phyloP scores from a whole-genome alignment of 2,888 invertebrate genomes.

The Muschampia plurimacula region DNA sequence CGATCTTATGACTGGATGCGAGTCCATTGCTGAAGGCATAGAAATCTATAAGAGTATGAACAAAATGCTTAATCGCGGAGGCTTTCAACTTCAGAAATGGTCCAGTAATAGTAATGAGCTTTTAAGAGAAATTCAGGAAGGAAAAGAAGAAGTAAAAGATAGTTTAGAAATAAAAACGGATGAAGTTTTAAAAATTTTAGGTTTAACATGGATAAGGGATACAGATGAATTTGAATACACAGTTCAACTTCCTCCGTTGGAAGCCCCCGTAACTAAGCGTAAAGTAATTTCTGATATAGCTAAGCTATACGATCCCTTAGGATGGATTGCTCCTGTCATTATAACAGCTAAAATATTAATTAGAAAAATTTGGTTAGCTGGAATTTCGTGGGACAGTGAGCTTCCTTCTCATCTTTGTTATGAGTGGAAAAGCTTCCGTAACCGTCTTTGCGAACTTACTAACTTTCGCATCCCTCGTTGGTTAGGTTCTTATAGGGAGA shows the following conservation, averaged over 20 bases:
- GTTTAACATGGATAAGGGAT: neutral
- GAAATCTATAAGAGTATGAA: neutral
- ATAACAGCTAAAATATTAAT: constrained; percentile 50
- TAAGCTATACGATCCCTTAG: constrained; percentile 39
- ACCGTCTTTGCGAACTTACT: constrained; percentile 4
- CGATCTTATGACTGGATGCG: constrained; percentile 1
- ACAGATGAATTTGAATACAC: neutral
- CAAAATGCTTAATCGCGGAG: neutral
- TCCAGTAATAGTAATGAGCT: neutral
- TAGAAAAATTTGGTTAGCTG: constrained; percentile 50
- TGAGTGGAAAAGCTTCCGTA: constrained; percentile 46
- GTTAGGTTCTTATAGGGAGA: constrained; percentile 22
- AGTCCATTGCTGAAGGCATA: constrained; percentile 1
- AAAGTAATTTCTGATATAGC: constrained; percentile 20
- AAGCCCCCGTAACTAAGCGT: constrained; percentile 15
- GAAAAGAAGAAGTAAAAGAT: constrained; percentile 39
- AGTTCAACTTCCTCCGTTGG: neutral
- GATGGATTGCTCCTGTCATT: constrained; percentile 51
- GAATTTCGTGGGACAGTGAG: constrained; percentile 49
- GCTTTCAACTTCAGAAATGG: constrained; percentile 4
- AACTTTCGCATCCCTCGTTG: neutral
- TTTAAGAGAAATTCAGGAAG: constrained; percentile 1
- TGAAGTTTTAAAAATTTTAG: neutral
- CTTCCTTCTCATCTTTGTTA: constrained; percentile 32
- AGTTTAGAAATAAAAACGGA: neutral